Base-by-base conservation (phyloP, 2,113 vertebrate genomes). In the Laticauda colubrina region DNA sequence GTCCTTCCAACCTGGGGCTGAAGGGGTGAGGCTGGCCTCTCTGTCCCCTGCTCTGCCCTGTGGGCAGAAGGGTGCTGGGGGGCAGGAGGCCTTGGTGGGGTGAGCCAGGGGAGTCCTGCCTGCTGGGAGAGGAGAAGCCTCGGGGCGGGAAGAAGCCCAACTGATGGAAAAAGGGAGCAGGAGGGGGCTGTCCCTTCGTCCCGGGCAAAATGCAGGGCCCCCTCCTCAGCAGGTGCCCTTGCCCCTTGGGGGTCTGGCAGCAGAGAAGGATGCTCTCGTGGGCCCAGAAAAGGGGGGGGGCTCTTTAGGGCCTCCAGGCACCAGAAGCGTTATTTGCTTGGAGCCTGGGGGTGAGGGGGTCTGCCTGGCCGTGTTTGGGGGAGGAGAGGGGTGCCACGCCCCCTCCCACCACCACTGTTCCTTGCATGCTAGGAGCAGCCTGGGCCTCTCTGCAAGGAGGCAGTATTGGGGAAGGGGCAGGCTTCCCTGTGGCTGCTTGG, bases 301-400 rank as follows among this genome's bases (percentile, higher is more conserved):
- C 15, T 20, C 15, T 7, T 39, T 7, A n/a, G n/a, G n/a, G 69
- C 5, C 5, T 2, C 29, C 64, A 15, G 14, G 29, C 64, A n/a
- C 64, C 12, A 1, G 12, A 34, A 18, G n/a, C 6, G 5, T 34
- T 34, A 0, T 4, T 75, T 75, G 29, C 64, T n/a, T n/a, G 69
- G 18, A 34, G 69, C n/a, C 5, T 4, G 14, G n/a, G 69, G 14
- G n/a, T 7, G 48, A 8, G 14, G 3, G 29, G 29, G 12, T 12
- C 14, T 34, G 64, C 64, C 61, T 64, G 59, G 29, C 29, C 9
- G 3, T 29, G 9, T 64, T 64, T 29, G 24, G 5, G 61, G 26
- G 24, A 45, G 45, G 8, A 24, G 23, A 1, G 26, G 24, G 55
- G 1, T 0, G 5, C 39, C 5, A 1, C 2, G 5, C 12, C 18